Percentiles rank a stretch among this genome's conserved stretches.
These are phyloP conservation scores for Caenorhabditis brenneri DNA, from an alignment of 1,140 invertebrate species.

Conservation along the genomic window DNA sequence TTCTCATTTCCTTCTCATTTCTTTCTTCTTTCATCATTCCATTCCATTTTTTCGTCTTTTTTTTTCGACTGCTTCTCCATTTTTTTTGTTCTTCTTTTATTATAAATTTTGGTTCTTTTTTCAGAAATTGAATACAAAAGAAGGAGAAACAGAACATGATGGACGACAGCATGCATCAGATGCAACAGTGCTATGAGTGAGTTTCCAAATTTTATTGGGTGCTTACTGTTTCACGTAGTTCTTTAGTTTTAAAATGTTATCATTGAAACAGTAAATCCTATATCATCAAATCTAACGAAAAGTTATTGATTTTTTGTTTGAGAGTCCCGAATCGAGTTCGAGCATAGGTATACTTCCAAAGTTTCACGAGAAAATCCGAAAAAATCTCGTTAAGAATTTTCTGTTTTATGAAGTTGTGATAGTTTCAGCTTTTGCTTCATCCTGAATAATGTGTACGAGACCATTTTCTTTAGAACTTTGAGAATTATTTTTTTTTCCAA, in stretches of 20 bases:
- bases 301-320: no score
- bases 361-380: neutral
- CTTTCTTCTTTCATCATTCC: neutral
- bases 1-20: constrained; percentile 16
- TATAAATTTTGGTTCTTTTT: no score
- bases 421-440: neutral
- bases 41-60: neutral
- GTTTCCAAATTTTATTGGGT: neutral
- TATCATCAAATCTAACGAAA: no score
- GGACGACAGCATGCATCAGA: neutral
- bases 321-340: no score
- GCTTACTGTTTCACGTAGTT: neutral
- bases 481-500: neutral
- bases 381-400: no score
- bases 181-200: neutral
- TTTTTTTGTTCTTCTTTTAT: no score
- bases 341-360: no score
- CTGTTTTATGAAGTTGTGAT: no score
- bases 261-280: neutral
- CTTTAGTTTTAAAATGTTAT: neutral
- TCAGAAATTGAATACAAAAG: neutral
- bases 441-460: neutral
- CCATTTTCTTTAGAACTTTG: neutral
- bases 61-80: neutral
- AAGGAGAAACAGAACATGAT: neutral